Evolutionary conservation across 2,888 invertebrate species (phyloP).

Genomic region (Bedellia somnulentella): DNA sequence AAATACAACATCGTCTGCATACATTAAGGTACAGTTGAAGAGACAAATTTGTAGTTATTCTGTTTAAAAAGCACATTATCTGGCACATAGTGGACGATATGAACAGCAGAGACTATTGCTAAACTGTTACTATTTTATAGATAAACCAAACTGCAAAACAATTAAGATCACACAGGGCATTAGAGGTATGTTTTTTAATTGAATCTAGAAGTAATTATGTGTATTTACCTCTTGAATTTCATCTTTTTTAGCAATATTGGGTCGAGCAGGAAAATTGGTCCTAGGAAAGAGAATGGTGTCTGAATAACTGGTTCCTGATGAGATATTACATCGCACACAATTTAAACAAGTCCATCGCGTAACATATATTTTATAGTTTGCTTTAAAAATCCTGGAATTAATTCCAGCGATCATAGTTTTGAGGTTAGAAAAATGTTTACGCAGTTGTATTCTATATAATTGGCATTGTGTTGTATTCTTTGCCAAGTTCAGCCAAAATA

Average conservation of each 20-base stretch:
- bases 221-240: slow-evolving; percentile 37
- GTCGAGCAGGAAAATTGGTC: slow-evolving; percentile 37
- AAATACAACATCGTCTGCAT: no score
- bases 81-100: no score
- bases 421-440: slow-evolving; percentile 22
- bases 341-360: slow-evolving; percentile 22
- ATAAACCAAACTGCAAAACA: no score
- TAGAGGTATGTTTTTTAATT: neutral
- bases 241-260: slow-evolving; percentile 27
- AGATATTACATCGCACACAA: slow-evolving; percentile 26
- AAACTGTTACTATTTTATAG: no score
- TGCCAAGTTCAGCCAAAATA: no score
- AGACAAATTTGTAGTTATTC: no score
- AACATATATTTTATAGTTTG: slow-evolving; percentile 21
- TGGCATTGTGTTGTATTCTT: no score
- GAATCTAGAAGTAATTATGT: neutral
- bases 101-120: no score
- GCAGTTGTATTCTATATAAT: no score
- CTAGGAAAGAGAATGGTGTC: slow-evolving; percentile 45
- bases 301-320: slow-evolving; percentile 37
- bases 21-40: no score
- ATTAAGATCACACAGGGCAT: neutral
- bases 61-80: no score
- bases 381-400: slow-evolving; percentile 19
- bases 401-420: slow-evolving; percentile 25